phyloP scores from a whole-genome alignment of 2,113 vertebrate species.

The Galeopterus variegatus region DNA sequence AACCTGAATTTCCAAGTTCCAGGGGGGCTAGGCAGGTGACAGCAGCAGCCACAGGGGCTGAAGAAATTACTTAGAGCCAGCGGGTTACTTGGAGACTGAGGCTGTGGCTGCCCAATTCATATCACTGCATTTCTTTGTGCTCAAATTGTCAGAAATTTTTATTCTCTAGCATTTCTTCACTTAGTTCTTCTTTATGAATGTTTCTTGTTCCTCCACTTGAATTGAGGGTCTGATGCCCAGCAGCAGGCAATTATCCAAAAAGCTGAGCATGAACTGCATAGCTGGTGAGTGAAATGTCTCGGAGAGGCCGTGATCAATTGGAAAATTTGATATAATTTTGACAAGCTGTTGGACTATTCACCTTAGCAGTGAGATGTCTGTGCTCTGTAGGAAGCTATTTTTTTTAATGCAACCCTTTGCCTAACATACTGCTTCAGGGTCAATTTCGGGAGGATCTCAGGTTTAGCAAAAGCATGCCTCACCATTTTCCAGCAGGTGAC shows the following conservation, averaged over 20 bases:
- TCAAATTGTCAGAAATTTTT: background rate
- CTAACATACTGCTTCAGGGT: background rate
- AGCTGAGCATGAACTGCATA: background rate
- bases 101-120: background rate
- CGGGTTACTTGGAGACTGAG: background rate
- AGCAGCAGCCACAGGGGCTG: background rate
- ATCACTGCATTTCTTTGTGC: constrained; percentile 4
- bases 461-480: background rate
- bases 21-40: constrained; percentile 57
- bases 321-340: constrained; percentile 47
- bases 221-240: background rate
- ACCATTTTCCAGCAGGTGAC: constrained; percentile 33
- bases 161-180: constrained; percentile 38
- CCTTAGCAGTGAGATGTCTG: background rate
- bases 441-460: background rate
- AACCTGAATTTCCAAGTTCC: constrained; percentile 59
- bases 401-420: constrained; percentile 38
- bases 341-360: background rate
- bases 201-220: background rate
- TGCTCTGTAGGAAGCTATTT: background rate
- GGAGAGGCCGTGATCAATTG: background rate
- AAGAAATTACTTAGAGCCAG: constrained; percentile 5
- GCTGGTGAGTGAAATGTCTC: background rate
- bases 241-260: background rate
- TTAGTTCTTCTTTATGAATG: background rate